phyloP scores from a whole-genome alignment of 2,888 invertebrate species.

The Plagodis pulveraria region DNA sequence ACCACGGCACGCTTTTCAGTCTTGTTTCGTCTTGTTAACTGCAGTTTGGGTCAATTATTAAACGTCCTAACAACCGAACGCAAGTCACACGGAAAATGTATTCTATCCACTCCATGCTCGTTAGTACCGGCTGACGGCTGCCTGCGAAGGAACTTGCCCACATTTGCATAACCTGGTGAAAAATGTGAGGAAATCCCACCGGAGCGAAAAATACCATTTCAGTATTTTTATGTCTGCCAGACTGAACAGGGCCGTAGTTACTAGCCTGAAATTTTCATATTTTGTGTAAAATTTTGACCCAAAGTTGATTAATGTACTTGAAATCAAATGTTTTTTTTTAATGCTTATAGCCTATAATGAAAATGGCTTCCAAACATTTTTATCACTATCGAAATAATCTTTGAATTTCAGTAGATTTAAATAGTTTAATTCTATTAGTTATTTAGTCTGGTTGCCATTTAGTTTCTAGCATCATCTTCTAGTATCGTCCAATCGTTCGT shows the following conservation, averaged over 20 bases:
- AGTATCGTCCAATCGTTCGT: too few species aligned
- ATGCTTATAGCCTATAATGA: too few species aligned
- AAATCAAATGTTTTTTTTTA: too few species aligned
- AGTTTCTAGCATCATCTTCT: too few species aligned
- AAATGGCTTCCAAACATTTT: too few species aligned
- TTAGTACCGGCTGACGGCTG: not conserved
- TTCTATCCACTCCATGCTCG: conserved; percentile 15
- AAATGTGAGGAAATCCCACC: conserved; percentile 22
- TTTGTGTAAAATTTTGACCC: too few species aligned
- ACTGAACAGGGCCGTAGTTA: not conserved
- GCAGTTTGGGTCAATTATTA: conserved; percentile 21
- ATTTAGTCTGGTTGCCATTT: too few species aligned
- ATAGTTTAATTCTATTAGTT: too few species aligned
- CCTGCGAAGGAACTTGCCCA: conserved; percentile 1
- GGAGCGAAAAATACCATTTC: conserved; percentile 26
- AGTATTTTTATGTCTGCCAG: conserved; percentile 15
- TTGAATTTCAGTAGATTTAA: too few species aligned
- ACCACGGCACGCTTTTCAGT: conserved; percentile 1
- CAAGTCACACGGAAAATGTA: conserved; percentile 22
- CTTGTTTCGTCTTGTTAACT: conserved; percentile 12
- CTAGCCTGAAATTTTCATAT: too few species aligned
- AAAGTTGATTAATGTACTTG: too few species aligned
- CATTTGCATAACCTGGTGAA: conserved; percentile 27
- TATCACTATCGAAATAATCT: too few species aligned
- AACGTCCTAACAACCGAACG: conserved; percentile 9